Conservation (phyloP, 2,888 invertebrate species). For the Microctonus aethiopoides region DNA sequence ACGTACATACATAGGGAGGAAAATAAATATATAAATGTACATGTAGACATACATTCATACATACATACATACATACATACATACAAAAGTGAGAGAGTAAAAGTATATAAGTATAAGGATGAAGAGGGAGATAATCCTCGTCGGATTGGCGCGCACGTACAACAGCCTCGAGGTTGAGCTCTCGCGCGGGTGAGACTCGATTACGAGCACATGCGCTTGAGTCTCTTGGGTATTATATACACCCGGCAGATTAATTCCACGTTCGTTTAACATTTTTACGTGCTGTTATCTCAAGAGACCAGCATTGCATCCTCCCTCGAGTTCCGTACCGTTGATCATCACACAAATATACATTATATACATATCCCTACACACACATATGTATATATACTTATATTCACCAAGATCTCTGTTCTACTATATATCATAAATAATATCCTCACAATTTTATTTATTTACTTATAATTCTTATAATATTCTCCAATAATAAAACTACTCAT, state of each 20-base stretch:
- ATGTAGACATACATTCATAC: not conserved
- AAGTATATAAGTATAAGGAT: not conserved
- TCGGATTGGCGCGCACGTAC: conserved; percentile 16
- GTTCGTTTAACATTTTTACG: conserved; percentile 32
- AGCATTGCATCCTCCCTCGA: conserved; percentile 23
- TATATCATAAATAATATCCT: conserved; percentile 20
- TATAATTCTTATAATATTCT: not conserved
- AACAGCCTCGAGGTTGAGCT: conserved; percentile 13
- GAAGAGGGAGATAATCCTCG: conserved; percentile 23
- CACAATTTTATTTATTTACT: conserved; percentile 14
- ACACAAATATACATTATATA: no score
- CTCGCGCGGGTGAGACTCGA: conserved; percentile 24
- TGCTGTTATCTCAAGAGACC: conserved; percentile 25
- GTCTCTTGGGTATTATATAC: conserved; percentile 26
- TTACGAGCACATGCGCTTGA: conserved; percentile 17
- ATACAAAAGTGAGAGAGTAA: not conserved
- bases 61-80: not conserved
- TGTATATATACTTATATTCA: conserved; percentile 1
- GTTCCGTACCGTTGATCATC: not conserved
- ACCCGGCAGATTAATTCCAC: conserved; percentile 33
- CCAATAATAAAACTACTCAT: not conserved
- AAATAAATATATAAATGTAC: not conserved
- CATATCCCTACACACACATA: no score
- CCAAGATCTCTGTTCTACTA: not conserved
- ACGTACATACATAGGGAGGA: not conserved